These are phyloP conservation scores for Protula sp. DNA, from an alignment of 2,888 invertebrate genomes.

Conservation along the genomic window DNA sequence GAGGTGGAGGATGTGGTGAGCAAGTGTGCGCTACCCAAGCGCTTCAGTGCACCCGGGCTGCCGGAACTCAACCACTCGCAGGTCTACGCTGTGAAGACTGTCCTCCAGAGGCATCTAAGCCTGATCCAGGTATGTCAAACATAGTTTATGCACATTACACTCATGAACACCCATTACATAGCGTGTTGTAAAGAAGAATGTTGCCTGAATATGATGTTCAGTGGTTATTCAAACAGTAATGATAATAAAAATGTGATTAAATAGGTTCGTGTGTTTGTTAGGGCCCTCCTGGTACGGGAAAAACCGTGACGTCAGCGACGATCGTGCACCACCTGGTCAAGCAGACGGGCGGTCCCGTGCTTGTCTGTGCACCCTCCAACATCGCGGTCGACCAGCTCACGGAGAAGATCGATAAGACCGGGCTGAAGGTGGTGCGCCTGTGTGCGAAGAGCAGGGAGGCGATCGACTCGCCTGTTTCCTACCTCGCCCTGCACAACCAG, in stretches of 20 bases:
- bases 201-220: too few relatives aligned
- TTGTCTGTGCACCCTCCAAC: conserved; percentile 98
- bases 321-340: conserved; percentile 97
- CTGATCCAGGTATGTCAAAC: conserved; percentile 75
- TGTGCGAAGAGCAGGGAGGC: conserved; percentile 98
- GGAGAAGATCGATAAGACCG: conserved; percentile 96
- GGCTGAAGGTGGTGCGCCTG: conserved; percentile 82
- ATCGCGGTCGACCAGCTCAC: conserved; percentile 99
- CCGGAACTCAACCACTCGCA: conserved; percentile 95
- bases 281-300: conserved; percentile 92
- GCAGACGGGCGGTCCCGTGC: conserved; percentile 81
- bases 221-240: too few relatives aligned
- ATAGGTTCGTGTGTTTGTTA: conserved; percentile 27
- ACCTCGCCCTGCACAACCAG: conserved; percentile 93
- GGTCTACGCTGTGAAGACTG: conserved; percentile 97
- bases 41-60: conserved; percentile 93
- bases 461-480: conserved; percentile 94
- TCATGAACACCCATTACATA: background rate
- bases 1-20: conserved; percentile 80
- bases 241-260: too few relatives aligned
- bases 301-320: conserved; percentile 98
- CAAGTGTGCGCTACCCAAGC: conserved; percentile 86
- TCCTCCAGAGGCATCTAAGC: conserved; percentile 88
- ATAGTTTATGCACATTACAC: background rate
- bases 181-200: too few relatives aligned